Percentiles rank a stretch among this genome's conserved stretches.
These are phyloP conservation scores for Himalopsyche kuldschensis DNA, from an alignment of 2,888 invertebrate genomes.

Conservation along the genomic window DNA sequence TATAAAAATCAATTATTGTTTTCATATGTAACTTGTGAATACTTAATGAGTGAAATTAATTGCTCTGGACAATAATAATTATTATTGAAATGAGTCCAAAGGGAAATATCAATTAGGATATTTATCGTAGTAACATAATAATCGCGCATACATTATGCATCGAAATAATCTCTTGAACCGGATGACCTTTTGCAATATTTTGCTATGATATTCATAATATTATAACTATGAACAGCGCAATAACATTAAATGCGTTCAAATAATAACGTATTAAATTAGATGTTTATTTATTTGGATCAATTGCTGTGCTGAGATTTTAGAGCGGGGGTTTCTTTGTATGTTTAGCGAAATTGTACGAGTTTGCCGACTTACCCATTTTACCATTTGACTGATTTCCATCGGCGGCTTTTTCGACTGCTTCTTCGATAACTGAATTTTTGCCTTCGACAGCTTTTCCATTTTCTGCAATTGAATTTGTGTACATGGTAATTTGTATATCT, in stretches of 20 bases:
- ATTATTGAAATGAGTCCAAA: no score
- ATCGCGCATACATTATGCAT: not conserved
- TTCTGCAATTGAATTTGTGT: not conserved
- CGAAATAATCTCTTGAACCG: not conserved
- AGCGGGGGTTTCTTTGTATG: not conserved
- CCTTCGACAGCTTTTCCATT: not conserved
- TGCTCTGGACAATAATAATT: no score
- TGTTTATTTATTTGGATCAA: no score
- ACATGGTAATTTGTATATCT: not conserved
- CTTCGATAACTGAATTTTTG: not conserved
- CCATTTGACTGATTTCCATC: not conserved
- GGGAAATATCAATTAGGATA: no score
- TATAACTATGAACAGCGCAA: not conserved
- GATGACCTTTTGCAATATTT: not conserved
- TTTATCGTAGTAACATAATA: no score
- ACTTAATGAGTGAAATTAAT: no score
- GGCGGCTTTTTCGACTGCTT: not conserved
- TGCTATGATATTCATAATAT: not conserved
- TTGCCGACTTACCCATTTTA: not conserved
- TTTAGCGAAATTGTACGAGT: not conserved
- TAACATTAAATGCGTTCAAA: no score
- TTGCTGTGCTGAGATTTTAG: no score
- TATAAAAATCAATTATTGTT: no score
- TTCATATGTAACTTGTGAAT: no score
- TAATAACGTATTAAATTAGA: no score